phyloP scores from a whole-genome alignment of 2,113 vertebrate genomes.

The Trematomus loennbergii region DNA sequence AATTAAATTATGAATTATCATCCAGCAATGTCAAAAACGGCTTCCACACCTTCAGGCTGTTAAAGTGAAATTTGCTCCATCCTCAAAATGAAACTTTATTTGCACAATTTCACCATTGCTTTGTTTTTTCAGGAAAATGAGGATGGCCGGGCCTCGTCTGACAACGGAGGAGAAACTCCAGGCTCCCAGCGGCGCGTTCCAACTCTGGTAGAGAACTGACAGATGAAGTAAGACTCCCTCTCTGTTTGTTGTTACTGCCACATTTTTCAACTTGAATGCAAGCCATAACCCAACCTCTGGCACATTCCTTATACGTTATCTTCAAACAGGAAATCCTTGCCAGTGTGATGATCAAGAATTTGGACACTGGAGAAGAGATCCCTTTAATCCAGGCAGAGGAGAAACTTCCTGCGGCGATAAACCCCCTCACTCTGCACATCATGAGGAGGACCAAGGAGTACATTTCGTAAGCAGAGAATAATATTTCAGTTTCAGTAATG shows the following conservation, averaged over 20 bases:
- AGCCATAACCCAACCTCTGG: not conserved
- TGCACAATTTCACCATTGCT: not conserved
- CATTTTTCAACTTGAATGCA: slow-evolving; percentile 9
- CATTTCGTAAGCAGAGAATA: slow-evolving; percentile 87
- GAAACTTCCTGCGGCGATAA: slow-evolving; percentile 97
- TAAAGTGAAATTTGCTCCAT: too few relatives aligned
- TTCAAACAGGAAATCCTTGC: slow-evolving; percentile 94
- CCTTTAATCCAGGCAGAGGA: slow-evolving; percentile 97
- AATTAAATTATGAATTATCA: too few relatives aligned
- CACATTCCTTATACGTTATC: slow-evolving; percentile 19
- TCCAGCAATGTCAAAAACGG: too few relatives aligned
- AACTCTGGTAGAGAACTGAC: slow-evolving; percentile 98
- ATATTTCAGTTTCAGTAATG: not conserved
- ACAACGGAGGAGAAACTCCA: slow-evolving; percentile 83
- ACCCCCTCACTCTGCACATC: slow-evolving; percentile 97
- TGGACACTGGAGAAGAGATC: slow-evolving; percentile 99
- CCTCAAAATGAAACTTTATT: not conserved
- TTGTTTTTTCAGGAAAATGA: slow-evolving; percentile 89
- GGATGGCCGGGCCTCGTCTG: slow-evolving; percentile 84
- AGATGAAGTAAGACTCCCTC: slow-evolving; percentile 89
- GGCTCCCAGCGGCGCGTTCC: slow-evolving; percentile 94
- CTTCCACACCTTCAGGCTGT: too few relatives aligned
- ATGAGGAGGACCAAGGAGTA: slow-evolving; percentile 99
- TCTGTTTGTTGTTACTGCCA: not conserved
- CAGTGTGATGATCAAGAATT: slow-evolving; percentile 99